Base-by-base conservation (phyloP, 2,797 vertebrate species). In the Steatocranus sp. region DNA sequence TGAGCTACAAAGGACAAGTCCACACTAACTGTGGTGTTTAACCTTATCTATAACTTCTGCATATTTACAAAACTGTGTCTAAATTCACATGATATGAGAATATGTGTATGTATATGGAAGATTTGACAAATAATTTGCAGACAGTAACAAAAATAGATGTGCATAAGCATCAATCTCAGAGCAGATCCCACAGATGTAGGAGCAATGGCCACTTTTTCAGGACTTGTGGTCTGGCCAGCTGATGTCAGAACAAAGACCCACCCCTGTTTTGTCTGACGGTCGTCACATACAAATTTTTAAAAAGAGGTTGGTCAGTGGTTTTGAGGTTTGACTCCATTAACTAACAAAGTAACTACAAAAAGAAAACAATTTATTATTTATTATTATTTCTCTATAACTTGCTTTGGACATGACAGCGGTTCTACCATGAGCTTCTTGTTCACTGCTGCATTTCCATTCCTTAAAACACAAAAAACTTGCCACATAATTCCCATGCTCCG, bases 191-290 rank as follows among this genome's bases (percentile, higher is more conserved):
- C 25, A 73, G 41, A 48, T 48, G 7, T 73, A 8, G 25, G 25
- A 18, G 25, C 43, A 48, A 8, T n/a, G 43, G 43, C 3, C 68
- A 73, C 6, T 49, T n/a, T 32, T 49, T 73, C 43, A 73, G 68
- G 68, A 48, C 17, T 30, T 30, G 23, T 48, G 43, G 43, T 73
- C 23, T 48, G 27, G 68, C 41, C 41, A 48, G 66, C 10, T 46
- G 15, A 73, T 18, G 23, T 30, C 41, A 30, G 1, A 70, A 70
- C 23, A 27, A 70, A 30, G 41, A 70, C 41, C 14, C 20, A 68
- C 46, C 23, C 23, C 2, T 0, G 1, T 46, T 27, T 43, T 11
- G 9, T 70, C 38, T 70, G 38, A 3, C 0, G 1, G 38, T 46
- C 1, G 0, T 70, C 41, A 38, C 23, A 27, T 70, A 46, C 23